Evolutionary conservation across 2,797 vertebrate species (phyloP), one percentile per base, ranked within the genome.

Genomic region (Dicrostonyx torquatus): DNA sequence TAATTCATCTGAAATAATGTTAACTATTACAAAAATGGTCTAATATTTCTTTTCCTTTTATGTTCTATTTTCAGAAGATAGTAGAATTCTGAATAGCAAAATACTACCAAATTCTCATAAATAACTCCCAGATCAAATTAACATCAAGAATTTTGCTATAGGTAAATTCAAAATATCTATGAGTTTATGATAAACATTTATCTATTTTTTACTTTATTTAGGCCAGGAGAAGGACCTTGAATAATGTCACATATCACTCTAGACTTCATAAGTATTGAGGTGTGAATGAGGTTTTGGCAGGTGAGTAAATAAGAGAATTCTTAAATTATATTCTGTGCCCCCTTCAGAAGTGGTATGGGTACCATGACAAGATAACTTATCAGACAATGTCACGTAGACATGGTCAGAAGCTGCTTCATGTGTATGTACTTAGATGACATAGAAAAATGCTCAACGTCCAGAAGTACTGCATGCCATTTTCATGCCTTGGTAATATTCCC

Each of bases 21-120:
- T 83, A 62, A 76, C 53, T 31, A 82, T 12, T 76, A 22, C 5
- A n/a, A 87, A 7, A 90, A 34, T 43, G 5, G 66, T 75, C 85
- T 58, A 87, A 79, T 64, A 12, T 78, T 77, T 88, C 55, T 58
- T 93, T 10, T 75, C 84, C 12, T 4, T 84, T 79, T 43, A 45
- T 64, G 11, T 92, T 20, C 76, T 50, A 73, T 86, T 95, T 92
- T 94, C 29, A 83, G 37, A 89, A 88, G 77, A 43, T 90, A 82
- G 37, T 87, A 70, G 10, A 93, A 55, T 87, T 89, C 3, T 73
- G 48, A 55, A 0, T 79, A 9, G 2, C 75, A 85, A 45, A 93
- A 75, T 64, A 70, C 37, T 17, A 40, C 12, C 31, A 92, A 45
- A 17, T 94, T 2, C 76, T 3, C 50, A 4, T 73, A 45, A 77